Evolutionary conservation across 2,888 invertebrate species (phyloP), one percentile per base, ranked within the genome.

Genomic region (Drosophila kanekoi): DNA sequence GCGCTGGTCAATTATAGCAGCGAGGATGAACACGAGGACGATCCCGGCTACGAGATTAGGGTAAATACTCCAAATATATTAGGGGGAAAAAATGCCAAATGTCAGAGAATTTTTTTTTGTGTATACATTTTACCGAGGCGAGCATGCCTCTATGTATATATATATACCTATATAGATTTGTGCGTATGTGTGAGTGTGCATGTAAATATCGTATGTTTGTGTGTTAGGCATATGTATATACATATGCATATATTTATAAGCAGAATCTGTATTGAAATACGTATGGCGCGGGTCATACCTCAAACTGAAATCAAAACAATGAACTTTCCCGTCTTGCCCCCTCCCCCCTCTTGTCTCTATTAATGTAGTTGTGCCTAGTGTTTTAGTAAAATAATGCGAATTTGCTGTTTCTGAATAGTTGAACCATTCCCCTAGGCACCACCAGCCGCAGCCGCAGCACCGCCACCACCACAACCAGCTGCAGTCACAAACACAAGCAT

Each of bases 1-100:
- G 95, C 95, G 48, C 93, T 96, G 67, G 94, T 95, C 70, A 95
- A 95, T 90, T 96, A 96, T 90, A 95, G 95, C 73, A 96, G 96
- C 92, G 96, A 96, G 87, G 96, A 96, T 84, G 96, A 96, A 71
- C 94, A 94, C 85, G 95, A 95, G 41, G 91, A 91, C 41, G 79
- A 91, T 43, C 68, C 74, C 10, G 79, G 74, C 35, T 75, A 79
- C 61, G 76, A 83, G 47, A 93, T 92, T 73, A 79, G 78, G 91
- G 91, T 91, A 91, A 91, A 84, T 91, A 91, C 58, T 52, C 8
- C 40, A 62, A 43, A 49, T 33, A 32, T 49, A 38, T 41, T 48
- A 16, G 32, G 13, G 35, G 13, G 32, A 33, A 59, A 77, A 32
- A 65, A 77, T 40, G 38, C 56, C 79, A 63, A 80, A 61, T 64